Conservation (phyloP, 2,113 vertebrate species). For the Acanthochromis polyacanthus region DNA sequence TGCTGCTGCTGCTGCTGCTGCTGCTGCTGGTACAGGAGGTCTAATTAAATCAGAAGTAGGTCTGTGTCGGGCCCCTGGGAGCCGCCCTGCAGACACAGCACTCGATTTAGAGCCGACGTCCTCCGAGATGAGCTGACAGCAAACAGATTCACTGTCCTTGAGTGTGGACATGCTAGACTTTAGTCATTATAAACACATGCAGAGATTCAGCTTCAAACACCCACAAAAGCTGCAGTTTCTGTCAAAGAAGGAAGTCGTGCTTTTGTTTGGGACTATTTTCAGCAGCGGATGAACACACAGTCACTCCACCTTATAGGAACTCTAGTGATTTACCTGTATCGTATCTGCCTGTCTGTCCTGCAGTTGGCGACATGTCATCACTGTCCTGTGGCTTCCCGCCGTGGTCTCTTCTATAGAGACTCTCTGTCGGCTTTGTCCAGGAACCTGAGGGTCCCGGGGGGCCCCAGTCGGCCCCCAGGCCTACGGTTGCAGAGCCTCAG, state of each 20-base stretch:
- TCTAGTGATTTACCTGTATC: no score
- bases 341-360: background rate
- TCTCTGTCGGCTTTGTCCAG: slow-evolving; percentile 57
- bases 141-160: background rate
- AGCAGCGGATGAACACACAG: no score
- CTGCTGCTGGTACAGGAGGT: background rate
- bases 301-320: no score
- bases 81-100: background rate
- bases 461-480: background rate
- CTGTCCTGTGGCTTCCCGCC: slow-evolving; percentile 42
- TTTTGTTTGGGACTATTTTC: no score
- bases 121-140: slow-evolving; percentile 12
- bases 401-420: slow-evolving; percentile 60
- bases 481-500: background rate
- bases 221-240: no score
- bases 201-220: no score
- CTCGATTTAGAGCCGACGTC: slow-evolving; percentile 25
- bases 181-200: no score
- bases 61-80: slow-evolving; percentile 31
- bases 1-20: background rate
- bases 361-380: slow-evolving; percentile 65
- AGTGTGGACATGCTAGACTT: no score
- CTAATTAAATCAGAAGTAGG: slow-evolving; percentile 55
- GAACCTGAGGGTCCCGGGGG: slow-evolving; percentile 26
- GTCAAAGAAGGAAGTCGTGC: no score